A percentile compares a stretch with the other conserved stretches of the same genome.
phyloP scores from a whole-genome alignment of 2,888 invertebrate genomes.

The Clitarchus hookeri region DNA sequence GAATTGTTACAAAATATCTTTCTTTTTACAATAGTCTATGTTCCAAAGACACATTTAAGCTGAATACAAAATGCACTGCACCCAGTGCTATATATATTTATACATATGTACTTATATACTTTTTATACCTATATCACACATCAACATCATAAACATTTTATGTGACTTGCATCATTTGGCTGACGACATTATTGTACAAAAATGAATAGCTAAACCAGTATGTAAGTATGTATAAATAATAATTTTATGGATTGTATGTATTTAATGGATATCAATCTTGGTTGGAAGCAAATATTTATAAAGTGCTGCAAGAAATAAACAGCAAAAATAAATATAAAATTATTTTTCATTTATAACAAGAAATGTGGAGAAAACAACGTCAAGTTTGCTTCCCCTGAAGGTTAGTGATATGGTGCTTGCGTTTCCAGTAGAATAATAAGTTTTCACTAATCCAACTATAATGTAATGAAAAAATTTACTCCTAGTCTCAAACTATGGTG shows the following conservation, averaged over 20 bases:
- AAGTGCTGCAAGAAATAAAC: no score
- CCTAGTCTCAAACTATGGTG: no score
- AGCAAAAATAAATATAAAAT: no score
- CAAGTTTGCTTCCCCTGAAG: no score
- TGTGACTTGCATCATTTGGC: neutral
- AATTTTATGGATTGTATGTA: neutral
- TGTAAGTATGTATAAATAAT: no score
- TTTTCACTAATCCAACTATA: no score
- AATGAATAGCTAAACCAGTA: neutral
- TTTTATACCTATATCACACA: constrained; percentile 33
- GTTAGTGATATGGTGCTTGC: no score
- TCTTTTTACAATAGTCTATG: constrained; percentile 33
- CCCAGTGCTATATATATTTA: constrained; percentile 21
- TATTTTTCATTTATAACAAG: no score
- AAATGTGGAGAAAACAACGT: no score
- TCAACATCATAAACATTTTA: constrained; percentile 17
- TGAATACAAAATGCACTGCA: constrained; percentile 1
- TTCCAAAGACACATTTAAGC: constrained; percentile 28
- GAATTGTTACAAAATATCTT: constrained; percentile 35
- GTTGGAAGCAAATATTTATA: neutral
- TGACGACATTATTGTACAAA: neutral
- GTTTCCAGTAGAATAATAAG: no score
- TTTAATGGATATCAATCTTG: neutral
- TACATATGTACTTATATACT: constrained; percentile 17
- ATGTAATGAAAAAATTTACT: no score